phyloP scores from a whole-genome alignment of 2,888 invertebrate genomes.

The Platycnemis pennipes region DNA sequence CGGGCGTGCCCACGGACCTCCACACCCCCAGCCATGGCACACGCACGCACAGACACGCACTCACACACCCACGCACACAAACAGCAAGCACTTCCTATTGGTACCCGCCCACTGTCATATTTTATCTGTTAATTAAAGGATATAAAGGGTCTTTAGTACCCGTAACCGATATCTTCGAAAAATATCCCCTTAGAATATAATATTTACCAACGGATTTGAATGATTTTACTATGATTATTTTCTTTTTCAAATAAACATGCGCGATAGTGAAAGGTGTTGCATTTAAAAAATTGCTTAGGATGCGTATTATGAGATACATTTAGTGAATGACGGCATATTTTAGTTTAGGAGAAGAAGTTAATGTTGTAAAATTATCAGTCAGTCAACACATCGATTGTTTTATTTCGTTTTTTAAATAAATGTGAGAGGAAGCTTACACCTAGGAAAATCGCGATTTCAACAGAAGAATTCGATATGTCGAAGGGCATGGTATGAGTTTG shows the following conservation, averaged over 20 bases:
- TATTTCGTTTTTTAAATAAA: not conserved
- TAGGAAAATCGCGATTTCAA: not conserved
- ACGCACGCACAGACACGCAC: not conserved
- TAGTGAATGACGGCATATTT: constrained; percentile 19
- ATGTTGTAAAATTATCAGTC: not conserved
- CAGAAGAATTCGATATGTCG: constrained; percentile 5
- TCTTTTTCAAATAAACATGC: constrained; percentile 27
- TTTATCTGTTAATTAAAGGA: constrained; percentile 9
- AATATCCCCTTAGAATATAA: constrained; percentile 33
- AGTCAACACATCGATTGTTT: not conserved
- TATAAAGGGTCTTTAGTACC: constrained; percentile 9
- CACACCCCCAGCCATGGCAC: not conserved
- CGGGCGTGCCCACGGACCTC: not conserved
- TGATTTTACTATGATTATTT: not conserved
- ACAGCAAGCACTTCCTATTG: constrained; percentile 16
- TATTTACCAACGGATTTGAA: not conserved
- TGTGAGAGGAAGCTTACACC: not conserved
- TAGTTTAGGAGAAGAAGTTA: not conserved
- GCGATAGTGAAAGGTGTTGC: not conserved
- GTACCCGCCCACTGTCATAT: constrained; percentile 19
- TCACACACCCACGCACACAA: not conserved
- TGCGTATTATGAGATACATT: not conserved
- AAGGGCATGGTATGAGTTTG: not conserved
- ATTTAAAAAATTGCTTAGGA: not conserved
- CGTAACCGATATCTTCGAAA: constrained; percentile 29